These are phyloP conservation scores for Xiphophorus hellerii DNA, from an alignment of 2,113 vertebrate genomes.

Conservation along the genomic window DNA sequence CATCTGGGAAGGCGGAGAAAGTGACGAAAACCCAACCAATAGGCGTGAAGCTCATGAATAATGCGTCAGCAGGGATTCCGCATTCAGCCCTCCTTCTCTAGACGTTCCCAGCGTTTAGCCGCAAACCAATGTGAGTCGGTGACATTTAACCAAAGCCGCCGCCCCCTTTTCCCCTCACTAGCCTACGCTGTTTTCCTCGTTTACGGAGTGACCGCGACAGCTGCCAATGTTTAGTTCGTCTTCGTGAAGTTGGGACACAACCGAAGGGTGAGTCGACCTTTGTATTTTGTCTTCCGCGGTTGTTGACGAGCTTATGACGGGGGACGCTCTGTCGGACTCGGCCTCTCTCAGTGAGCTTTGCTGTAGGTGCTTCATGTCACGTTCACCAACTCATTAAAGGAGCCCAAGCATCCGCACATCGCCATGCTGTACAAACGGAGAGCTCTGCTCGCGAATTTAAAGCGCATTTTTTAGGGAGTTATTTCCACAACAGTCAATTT, in stretches of 20 bases:
- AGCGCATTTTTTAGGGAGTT: neutral
- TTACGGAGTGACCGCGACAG: conserved; percentile 74
- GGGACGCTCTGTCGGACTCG: conserved; percentile 8
- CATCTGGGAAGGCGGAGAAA: conserved; percentile 10
- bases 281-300: neutral
- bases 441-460: neutral
- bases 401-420: neutral
- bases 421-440: neutral
- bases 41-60: conserved; percentile 44
- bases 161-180: conserved; percentile 30
- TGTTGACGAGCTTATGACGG: neutral
- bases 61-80: neutral
- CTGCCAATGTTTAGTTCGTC: conserved; percentile 56
- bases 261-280: conserved; percentile 68
- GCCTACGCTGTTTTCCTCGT: conserved; percentile 22
- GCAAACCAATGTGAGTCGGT: conserved; percentile 49
- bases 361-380: conserved; percentile 55
- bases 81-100: neutral
- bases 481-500: neutral
- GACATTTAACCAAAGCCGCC: conserved; percentile 45
- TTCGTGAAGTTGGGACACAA: conserved; percentile 53
- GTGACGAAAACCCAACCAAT: conserved; percentile 7
- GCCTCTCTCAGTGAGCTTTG: conserved; percentile 38
- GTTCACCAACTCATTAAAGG: conserved; percentile 33
- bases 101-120: conserved; percentile 4